Evolutionary conservation across 2,888 invertebrate genomes (phyloP).

Genomic region (Cloeon dipterum): DNA sequence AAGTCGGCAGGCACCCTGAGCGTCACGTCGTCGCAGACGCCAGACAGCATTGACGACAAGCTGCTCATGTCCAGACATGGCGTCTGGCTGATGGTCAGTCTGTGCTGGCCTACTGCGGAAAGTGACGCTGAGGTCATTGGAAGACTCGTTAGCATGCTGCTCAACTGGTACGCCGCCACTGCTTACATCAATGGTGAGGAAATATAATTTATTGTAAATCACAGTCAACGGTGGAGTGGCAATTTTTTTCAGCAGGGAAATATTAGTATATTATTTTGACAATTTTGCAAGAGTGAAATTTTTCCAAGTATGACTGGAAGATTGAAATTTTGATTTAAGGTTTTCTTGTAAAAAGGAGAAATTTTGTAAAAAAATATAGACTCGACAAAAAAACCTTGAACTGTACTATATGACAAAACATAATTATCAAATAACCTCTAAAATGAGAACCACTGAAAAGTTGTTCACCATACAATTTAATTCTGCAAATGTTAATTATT

Average conservation of each 20-base stretch:
- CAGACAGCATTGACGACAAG: conserved; percentile 44
- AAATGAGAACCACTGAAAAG: too few relatives aligned
- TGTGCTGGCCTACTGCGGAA: conserved; percentile 60
- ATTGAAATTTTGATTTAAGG: neutral
- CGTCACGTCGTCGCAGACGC: neutral
- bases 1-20: neutral
- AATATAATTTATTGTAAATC: too few relatives aligned
- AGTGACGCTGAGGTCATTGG: conserved; percentile 39
- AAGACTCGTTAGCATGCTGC: conserved; percentile 81
- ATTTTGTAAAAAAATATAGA: too few relatives aligned
- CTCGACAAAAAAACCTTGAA: too few relatives aligned
- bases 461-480: too few relatives aligned
- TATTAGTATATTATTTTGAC: too few relatives aligned
- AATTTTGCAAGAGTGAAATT: neutral
- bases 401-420: too few relatives aligned
- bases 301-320: neutral
- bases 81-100: conserved; percentile 88
- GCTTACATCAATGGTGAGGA: conserved; percentile 86
- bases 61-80: conserved; percentile 85
- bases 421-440: too few relatives aligned
- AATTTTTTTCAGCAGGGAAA: too few relatives aligned
- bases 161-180: conserved; percentile 98
- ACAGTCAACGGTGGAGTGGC: too few relatives aligned
- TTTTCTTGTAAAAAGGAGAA: too few relatives aligned
- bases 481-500: too few relatives aligned